A percentile compares a stretch with the other conserved stretches of the same genome.
phyloP scores from a whole-genome alignment of 2,797 vertebrate genomes.

The Poliocrania exsul region DNA sequence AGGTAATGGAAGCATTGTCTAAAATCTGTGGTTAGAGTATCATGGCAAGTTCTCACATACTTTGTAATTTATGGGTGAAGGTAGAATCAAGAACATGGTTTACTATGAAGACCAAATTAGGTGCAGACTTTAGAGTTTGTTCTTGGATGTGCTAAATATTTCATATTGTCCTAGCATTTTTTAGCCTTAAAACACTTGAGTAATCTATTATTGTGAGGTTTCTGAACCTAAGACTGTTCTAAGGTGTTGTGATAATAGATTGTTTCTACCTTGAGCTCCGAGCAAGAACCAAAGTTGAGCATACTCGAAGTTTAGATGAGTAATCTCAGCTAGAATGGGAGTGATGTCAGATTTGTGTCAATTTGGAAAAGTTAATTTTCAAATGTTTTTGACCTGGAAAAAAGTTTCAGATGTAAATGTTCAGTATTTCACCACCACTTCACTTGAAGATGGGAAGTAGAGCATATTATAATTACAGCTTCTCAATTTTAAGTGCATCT shows the following conservation, averaged over 20 bases:
- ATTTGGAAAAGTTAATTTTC: not conserved
- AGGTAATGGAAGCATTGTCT: not conserved
- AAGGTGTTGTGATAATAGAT: not conserved
- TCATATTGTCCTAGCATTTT: not conserved
- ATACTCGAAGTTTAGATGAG: not conserved
- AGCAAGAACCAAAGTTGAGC: not conserved
- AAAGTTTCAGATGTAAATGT: not conserved
- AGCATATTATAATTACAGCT: not conserved
- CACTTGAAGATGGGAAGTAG: not conserved
- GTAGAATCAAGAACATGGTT: not conserved
- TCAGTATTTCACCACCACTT: not conserved
- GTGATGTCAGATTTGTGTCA: not conserved
- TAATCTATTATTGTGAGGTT: not conserved
- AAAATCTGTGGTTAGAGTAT: not conserved
- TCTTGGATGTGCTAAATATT: not conserved
- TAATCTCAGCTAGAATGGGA: not conserved
- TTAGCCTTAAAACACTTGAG: not conserved
- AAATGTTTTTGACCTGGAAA: not conserved
- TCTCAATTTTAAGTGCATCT: not conserved
- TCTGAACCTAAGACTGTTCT: not conserved
- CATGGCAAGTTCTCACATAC: not conserved
- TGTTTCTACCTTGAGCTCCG: not conserved
- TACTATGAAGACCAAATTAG: not conserved
- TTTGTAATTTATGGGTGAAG: not conserved
- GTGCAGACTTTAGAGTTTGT: not conserved